Percentiles rank a stretch among this genome's conserved stretches.
Evolutionary conservation across 2,113 vertebrate species (phyloP).

Genomic region (Octodon degus): DNA sequence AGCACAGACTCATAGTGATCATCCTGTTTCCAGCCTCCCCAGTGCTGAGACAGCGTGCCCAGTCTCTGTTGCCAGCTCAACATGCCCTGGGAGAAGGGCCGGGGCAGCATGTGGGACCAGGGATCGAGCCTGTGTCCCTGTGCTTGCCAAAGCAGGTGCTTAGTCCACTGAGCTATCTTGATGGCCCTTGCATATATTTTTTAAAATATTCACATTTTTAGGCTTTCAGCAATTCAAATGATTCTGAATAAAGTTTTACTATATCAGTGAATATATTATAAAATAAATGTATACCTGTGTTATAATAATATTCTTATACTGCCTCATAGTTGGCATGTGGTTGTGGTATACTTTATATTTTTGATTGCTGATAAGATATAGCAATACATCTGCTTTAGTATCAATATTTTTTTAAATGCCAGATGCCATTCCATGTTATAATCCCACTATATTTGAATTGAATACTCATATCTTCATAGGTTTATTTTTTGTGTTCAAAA

Average conservation of each 20-base stretch:
- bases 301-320: conserved; percentile 18
- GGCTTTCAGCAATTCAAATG: conserved; percentile 35
- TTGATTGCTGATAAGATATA: conserved; percentile 58
- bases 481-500: conserved; percentile 60
- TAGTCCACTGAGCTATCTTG: too few relatives aligned
- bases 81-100: accelerated
- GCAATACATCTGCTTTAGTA: conserved; percentile 58
- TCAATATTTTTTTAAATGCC: conserved; percentile 48
- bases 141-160: too few relatives aligned
- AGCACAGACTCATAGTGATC: too few relatives aligned
- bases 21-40: too few relatives aligned
- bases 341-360: conserved; percentile 47
- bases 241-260: conserved; percentile 50
- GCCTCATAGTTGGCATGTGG: conserved; percentile 29
- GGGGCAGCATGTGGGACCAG: too few relatives aligned
- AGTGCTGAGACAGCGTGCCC: too few relatives aligned
- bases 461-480: conserved; percentile 52
- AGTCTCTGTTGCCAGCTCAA: too few relatives aligned
- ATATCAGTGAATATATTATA: conserved; percentile 56
- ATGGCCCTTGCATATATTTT: too few relatives aligned
- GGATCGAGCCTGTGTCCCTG: too few relatives aligned
- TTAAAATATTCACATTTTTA: conserved; percentile 56
- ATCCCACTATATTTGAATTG: conserved; percentile 50
- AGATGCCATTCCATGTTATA: conserved; percentile 30
- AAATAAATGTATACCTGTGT: conserved; percentile 12